phyloP scores from a whole-genome alignment of 2,888 invertebrate genomes.

The Morpho deidamia region DNA sequence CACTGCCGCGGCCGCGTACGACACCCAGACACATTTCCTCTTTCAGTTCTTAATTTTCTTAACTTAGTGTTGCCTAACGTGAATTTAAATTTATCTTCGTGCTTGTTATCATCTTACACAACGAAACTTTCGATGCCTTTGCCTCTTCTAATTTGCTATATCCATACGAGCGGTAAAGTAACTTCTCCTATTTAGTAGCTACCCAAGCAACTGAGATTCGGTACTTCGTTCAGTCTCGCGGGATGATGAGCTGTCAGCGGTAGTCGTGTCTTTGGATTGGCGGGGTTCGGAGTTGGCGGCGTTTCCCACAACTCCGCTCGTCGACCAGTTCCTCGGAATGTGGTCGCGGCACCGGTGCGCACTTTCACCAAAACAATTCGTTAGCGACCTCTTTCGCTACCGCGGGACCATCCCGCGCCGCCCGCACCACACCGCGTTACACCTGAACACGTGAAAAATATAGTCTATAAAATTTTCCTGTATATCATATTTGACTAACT shows the following conservation, averaged over 20 bases:
- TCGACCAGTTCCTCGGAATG: constrained; percentile 77
- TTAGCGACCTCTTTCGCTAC: constrained; percentile 76
- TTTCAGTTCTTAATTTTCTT: constrained; percentile 41
- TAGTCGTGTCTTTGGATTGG: constrained; percentile 50
- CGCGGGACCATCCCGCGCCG: constrained; percentile 55
- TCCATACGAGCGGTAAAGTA: no score
- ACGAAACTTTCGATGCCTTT: background rate
- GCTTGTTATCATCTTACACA: constrained; percentile 34
- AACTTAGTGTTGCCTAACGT: constrained; percentile 46
- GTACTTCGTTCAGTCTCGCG: constrained; percentile 30
- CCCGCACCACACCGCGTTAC: constrained; percentile 26
- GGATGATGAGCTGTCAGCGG: constrained; percentile 35
- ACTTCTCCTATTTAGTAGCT: no score
- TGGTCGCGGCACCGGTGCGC: constrained; percentile 75
- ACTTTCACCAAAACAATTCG: constrained; percentile 80
- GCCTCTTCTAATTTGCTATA: constrained; percentile 27
- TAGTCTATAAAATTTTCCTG: background rate
- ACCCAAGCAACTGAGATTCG: no score
- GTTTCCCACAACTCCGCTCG: constrained; percentile 78
- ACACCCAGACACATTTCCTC: constrained; percentile 41
- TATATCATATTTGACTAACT: no score
- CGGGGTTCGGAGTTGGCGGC: constrained; percentile 62
- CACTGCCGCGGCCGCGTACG: background rate
- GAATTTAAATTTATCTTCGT: constrained; percentile 42
- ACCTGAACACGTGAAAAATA: constrained; percentile 65